Base-by-base conservation (phyloP, 2,888 invertebrate genomes). In the Nomada lathburiana region DNA sequence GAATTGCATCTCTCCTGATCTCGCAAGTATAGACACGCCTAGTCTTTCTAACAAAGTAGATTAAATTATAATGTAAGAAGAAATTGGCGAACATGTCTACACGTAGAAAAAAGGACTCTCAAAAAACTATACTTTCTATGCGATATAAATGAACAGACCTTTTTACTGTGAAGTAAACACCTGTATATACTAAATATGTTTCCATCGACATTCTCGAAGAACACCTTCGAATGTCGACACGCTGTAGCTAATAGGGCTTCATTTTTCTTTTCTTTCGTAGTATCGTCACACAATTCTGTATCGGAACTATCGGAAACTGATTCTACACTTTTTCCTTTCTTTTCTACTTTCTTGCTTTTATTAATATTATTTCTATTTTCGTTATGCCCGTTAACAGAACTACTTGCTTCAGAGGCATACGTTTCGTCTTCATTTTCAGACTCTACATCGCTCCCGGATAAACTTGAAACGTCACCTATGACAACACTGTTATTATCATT, bases 171-270 rank as follows among this genome's bases (percentile, higher is more conserved):
- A 67, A 97, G 92, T 73, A 98, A 94, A 90, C 97, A 97, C 89
- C 97, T 95, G 91, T 97, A 97, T 63, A 98, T 94, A 63, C 97
- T 97, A 90, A 97, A 95, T 78, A 97, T 96, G 87, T 96, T 95
- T 0, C 96, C 97, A 3, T 94, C 94, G 0, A 94, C 93, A 90
- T 97, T 97, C 86, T 96, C 96, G 89, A 97, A 96, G 92, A 97
- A 97, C 0, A 97, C 95, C 93, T 97, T 97, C 26, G 97, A 96
- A 90, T 96, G 96, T n/a, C 96, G 94, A 36, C 95, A 95, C 18
- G 95, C 94, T 42, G 89, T 89, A 4, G 86, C 87, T 23, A 89
- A 70, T 52, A 92, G 82, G 29, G 87, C 86, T 50, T 93, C 88
- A 16, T 88, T 72, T 72, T 90, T 91, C 67, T 88, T 92, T 65